Base-by-base conservation (phyloP, 2,888 invertebrate species). In the Dorcus parallelipipedus region DNA sequence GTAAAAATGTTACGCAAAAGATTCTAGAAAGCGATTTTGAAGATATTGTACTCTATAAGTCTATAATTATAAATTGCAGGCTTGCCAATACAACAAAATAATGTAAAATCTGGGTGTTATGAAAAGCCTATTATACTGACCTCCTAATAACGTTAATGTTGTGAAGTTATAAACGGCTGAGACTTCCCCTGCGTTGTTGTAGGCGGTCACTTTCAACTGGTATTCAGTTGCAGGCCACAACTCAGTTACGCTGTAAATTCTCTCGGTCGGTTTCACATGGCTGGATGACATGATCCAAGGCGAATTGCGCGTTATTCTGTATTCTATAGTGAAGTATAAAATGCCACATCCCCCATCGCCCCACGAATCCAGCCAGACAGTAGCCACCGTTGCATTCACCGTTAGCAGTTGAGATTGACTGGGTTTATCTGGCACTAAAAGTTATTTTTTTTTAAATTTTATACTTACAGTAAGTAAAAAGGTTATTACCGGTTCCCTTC, bases 271-370 rank as follows among this genome's bases (percentile, higher is more conserved):
- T 72, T 89, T 88, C 61, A 93, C 88, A 71, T 91, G 91, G 77
- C 89, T 91, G 2, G 92, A 90, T 1, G 91, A 88, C 56, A 91
- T 82, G 2, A 86, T 88, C 92, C 92, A 91, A 72, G 88, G 82
- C 9, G 85, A 81, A 63, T 87, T 85, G 43, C 83, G 82, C 49
- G 84, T 83, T 57, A 86, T 83, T 59, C 86, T 80, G 72, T 92
- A 93, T 73, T 93, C 93, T 42, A 94, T 86, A 65, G 90, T 89
- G 72, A 92, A 94, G 78, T 91, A 90, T 7, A 90, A 83, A 64
- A 94, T 92, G 2, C 92, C 92, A 72, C 93, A 94, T 20, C 93
- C 93, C 1, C 93, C 93, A 70, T 93, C 93, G 40, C 90, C 90
- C 93, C 93, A 94, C 0, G 90, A 89, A 76, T 92, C 91, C 64